Evolutionary conservation across 2,888 invertebrate genomes (phyloP).

Genomic region (Ennomos quercinarius): DNA sequence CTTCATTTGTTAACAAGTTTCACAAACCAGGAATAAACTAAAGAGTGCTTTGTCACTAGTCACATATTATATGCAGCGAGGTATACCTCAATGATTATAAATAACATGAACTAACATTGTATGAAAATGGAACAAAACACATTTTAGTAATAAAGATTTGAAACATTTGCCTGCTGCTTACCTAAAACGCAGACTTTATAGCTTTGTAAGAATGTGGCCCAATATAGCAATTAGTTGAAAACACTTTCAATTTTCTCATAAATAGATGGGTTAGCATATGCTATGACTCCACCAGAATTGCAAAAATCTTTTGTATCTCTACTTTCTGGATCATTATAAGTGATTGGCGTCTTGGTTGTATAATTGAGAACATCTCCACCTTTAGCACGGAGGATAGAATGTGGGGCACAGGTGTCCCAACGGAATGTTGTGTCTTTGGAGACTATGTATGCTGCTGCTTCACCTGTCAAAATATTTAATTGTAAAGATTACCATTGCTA

Average conservation of each 20-base stretch:
- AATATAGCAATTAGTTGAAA: slow-evolving; percentile 26
- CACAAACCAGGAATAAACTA: too few species aligned
- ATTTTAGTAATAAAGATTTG: too few species aligned
- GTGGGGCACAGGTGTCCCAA: slow-evolving; percentile 97
- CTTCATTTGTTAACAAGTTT: too few species aligned
- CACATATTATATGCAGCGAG: too few species aligned
- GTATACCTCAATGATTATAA: too few species aligned
- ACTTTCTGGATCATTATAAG: slow-evolving; percentile 63
- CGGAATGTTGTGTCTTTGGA: slow-evolving; percentile 92
- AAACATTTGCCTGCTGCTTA: too few species aligned
- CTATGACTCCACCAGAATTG: slow-evolving; percentile 72
- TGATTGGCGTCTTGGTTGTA: slow-evolving; percentile 54
- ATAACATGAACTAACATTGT: too few species aligned
- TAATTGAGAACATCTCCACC: slow-evolving; percentile 89
- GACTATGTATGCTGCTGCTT: slow-evolving; percentile 88
- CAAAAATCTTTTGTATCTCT: slow-evolving; percentile 64
- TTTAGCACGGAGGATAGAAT: slow-evolving; percentile 91
- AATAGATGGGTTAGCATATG: slow-evolving; percentile 55
- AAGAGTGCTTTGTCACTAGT: too few species aligned
- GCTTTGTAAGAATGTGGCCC: not conserved
- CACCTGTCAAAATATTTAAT: slow-evolving; percentile 52
- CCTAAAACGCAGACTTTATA: not conserved
- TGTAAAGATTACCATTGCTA: too few species aligned
- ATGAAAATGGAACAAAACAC: too few species aligned
- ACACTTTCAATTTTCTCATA: slow-evolving; percentile 55